Evolutionary conservation across 2,113 vertebrate species (phyloP).

Genomic region (Antennarius striatus): DNA sequence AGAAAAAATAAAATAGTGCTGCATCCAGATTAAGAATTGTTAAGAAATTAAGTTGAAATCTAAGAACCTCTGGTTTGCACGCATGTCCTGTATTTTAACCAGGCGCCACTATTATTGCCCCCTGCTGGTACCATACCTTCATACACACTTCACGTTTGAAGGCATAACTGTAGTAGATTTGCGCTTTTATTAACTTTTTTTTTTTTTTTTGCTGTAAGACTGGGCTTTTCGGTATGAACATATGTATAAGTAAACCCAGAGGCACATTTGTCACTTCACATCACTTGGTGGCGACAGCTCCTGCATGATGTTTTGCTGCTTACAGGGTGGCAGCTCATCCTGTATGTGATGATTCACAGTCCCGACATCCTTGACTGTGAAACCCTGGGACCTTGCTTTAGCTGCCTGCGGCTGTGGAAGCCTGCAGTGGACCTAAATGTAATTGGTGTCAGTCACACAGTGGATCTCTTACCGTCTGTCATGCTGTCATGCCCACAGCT

Average conservation of each 20-base stretch:
- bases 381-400: slow-evolving; percentile 16
- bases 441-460: slow-evolving; percentile 65
- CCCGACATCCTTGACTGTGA: slow-evolving; percentile 36
- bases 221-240: not conserved
- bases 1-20: too few species aligned
- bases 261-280: slow-evolving; percentile 11
- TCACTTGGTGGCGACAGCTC: slow-evolving; percentile 27
- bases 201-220: too few species aligned
- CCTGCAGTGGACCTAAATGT: slow-evolving; percentile 27
- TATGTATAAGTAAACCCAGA: slow-evolving; percentile 1
- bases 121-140: too few species aligned
- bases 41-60: too few species aligned
- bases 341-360: slow-evolving; percentile 57
- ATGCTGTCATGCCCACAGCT: slow-evolving; percentile 3
- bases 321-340: slow-evolving; percentile 49
- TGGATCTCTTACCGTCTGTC: slow-evolving; percentile 7
- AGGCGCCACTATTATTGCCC: too few species aligned
- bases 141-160: too few species aligned
- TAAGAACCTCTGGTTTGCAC: too few species aligned
- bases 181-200: too few species aligned
- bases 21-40: too few species aligned
- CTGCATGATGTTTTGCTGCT: not conserved
- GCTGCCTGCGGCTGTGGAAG: slow-evolving; percentile 33
- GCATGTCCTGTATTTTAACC: too few species aligned
- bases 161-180: too few species aligned